A percentile compares a stretch with the other conserved stretches of the same genome.
phyloP scores from a whole-genome alignment of 2,797 vertebrate species.

The Typhlichthys eigenmanni region DNA sequence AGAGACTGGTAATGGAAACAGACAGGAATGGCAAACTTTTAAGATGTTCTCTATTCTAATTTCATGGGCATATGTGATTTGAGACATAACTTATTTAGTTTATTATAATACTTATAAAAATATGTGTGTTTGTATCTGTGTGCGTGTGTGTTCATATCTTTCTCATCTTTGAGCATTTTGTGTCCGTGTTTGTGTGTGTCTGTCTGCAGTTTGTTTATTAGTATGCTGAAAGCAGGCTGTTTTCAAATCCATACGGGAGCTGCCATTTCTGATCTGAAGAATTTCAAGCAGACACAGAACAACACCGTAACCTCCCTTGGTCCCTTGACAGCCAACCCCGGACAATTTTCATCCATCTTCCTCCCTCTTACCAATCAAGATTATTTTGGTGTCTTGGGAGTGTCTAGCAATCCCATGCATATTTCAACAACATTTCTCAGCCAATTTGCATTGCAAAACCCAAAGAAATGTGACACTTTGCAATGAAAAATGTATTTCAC shows the following conservation, averaged over 20 bases:
- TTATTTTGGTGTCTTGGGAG: conserved; percentile 53
- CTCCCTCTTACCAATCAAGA: conserved; percentile 55
- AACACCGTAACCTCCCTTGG: conserved; percentile 46
- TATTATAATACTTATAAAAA: background rate
- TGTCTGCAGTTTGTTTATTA: conserved; percentile 43
- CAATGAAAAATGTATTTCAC: conserved; percentile 57
- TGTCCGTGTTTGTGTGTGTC: background rate
- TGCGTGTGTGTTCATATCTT: background rate
- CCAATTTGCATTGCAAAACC: conserved; percentile 57
- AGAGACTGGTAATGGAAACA: conserved; percentile 12
- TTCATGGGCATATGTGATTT: background rate
- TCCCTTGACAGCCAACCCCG: conserved; percentile 61
- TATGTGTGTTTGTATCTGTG: background rate
- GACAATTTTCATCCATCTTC: conserved; percentile 67
- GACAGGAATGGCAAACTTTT: background rate
- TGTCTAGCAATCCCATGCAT: conserved; percentile 58
- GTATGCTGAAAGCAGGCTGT: conserved; percentile 41
- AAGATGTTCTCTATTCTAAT: background rate
- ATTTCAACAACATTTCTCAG: conserved; percentile 58
- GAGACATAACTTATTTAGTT: background rate
- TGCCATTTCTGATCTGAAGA: conserved; percentile 66
- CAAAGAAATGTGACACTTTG: conserved; percentile 55
- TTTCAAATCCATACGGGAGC: conserved; percentile 60
- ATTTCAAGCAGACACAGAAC: conserved; percentile 58
- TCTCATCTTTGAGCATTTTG: background rate